These are phyloP conservation scores for Caenorhabditis auriculariae DNA, from an alignment of 2,888 invertebrate species.

Conservation along the genomic window DNA sequence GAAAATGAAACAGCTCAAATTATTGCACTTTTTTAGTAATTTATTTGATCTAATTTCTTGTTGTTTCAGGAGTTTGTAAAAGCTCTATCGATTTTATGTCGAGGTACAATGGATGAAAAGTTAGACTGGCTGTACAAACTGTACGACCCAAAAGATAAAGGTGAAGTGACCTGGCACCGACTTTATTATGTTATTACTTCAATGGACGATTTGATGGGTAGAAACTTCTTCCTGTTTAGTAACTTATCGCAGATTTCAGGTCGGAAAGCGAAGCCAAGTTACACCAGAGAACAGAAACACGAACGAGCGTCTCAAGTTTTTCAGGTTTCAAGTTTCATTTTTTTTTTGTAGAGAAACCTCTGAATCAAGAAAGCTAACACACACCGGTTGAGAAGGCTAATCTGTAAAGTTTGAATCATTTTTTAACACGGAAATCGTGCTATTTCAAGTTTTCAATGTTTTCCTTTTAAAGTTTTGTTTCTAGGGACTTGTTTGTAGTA, in stretches of 20 bases:
- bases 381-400: too few relatives aligned
- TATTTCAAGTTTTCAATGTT: too few relatives aligned
- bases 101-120: slow-evolving; percentile 57
- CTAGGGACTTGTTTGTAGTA: too few relatives aligned
- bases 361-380: too few relatives aligned
- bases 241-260: slow-evolving; percentile 21
- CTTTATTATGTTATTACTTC: slow-evolving; percentile 56
- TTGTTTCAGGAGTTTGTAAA: slow-evolving; percentile 51
- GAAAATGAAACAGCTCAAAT: too few relatives aligned
- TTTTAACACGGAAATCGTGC: too few relatives aligned
- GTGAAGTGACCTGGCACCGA: slow-evolving; percentile 54
- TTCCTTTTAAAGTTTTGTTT: too few relatives aligned
- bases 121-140: slow-evolving; percentile 56
- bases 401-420: too few relatives aligned
- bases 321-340: too few relatives aligned
- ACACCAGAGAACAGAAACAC: slow-evolving; percentile 41
- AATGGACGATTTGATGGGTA: slow-evolving; percentile 56
- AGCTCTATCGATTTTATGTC: slow-evolving; percentile 50
- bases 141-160: slow-evolving; percentile 54
- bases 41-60: too few relatives aligned
- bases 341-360: too few relatives aligned
- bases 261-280: slow-evolving; percentile 35
- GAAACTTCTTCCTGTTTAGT: neutral
- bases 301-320: slow-evolving; percentile 41
- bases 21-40: too few relatives aligned